These are phyloP conservation scores for Acanthis flammea DNA, from an alignment of 2,797 vertebrate genomes.

Conservation along the genomic window DNA sequence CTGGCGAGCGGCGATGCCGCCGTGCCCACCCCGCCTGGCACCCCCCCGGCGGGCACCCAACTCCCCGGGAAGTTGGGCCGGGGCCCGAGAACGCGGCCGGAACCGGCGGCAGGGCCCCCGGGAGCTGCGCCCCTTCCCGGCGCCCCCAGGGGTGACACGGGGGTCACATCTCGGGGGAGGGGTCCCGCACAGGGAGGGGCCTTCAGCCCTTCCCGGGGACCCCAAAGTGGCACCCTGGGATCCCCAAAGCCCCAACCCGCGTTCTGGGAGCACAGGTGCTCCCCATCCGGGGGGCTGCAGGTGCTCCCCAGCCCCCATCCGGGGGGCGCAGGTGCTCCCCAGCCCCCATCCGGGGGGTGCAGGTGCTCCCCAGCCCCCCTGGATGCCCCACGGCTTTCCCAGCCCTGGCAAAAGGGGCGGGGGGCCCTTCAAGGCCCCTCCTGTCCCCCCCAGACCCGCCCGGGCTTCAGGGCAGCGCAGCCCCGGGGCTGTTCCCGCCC, in stretches of 20 bases:
- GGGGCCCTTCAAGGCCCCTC: background rate
- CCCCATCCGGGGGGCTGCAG: accelerated
- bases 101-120: accelerated
- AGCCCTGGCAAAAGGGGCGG: background rate
- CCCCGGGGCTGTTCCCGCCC: background rate
- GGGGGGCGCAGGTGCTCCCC: background rate
- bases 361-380: background rate
- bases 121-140: background rate
- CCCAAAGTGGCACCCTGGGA: background rate
- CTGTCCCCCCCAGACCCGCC: accelerated
- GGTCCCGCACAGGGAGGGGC: background rate
- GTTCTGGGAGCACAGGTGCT: background rate
- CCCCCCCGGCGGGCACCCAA: background rate
- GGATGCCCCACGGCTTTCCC: background rate
- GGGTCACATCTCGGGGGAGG: background rate
- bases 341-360: too few species aligned
- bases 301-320: background rate
- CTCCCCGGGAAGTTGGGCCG: background rate
- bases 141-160: accelerated
- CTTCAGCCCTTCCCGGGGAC: background rate
- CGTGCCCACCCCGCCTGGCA: background rate
- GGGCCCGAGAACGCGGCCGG: accelerated
- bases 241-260: background rate
- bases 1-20: background rate
- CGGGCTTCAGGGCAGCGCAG: accelerated